A percentile compares a stretch with the other conserved stretches of the same genome.
Conservation (phyloP, 2,797 vertebrate genomes). For the Orientallactaga sibirica region DNA sequence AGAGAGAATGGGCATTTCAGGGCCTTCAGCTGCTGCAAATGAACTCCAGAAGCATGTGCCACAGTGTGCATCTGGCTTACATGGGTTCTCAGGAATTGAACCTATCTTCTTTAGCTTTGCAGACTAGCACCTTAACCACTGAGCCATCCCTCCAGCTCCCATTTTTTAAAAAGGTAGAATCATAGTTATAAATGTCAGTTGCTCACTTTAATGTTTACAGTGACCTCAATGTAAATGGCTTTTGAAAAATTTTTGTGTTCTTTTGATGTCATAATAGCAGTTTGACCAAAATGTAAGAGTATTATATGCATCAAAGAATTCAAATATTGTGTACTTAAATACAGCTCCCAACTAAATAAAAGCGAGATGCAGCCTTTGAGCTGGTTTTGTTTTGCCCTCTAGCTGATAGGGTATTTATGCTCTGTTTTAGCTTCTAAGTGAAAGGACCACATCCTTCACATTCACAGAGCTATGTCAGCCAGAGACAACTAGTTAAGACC, state of each 20-base stretch:
- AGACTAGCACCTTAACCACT: too few relatives aligned
- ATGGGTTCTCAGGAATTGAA: too few relatives aligned
- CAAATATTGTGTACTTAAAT: background rate
- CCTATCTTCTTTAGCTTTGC: too few relatives aligned
- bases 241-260: slow-evolving; percentile 57
- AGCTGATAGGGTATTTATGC: background rate
- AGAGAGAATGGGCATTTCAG: too few relatives aligned
- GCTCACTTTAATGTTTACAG: background rate
- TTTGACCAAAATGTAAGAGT: slow-evolving; percentile 46
- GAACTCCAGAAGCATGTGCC: too few relatives aligned
- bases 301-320: background rate
- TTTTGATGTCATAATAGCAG: background rate
- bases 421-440: slow-evolving; percentile 43
- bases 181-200: background rate
- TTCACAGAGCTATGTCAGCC: background rate
- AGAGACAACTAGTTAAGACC: background rate
- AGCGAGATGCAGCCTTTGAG: background rate
- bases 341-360: slow-evolving; percentile 21
- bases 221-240: slow-evolving; percentile 13
- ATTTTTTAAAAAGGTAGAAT: background rate
- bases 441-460: background rate
- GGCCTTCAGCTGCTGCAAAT: too few relatives aligned
- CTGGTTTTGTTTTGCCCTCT: background rate
- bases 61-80: too few relatives aligned
- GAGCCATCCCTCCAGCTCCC: too few relatives aligned